These are phyloP conservation scores for Etia nguti DNA, from an alignment of 2,113 vertebrate genomes.

Conservation along the genomic window DNA sequence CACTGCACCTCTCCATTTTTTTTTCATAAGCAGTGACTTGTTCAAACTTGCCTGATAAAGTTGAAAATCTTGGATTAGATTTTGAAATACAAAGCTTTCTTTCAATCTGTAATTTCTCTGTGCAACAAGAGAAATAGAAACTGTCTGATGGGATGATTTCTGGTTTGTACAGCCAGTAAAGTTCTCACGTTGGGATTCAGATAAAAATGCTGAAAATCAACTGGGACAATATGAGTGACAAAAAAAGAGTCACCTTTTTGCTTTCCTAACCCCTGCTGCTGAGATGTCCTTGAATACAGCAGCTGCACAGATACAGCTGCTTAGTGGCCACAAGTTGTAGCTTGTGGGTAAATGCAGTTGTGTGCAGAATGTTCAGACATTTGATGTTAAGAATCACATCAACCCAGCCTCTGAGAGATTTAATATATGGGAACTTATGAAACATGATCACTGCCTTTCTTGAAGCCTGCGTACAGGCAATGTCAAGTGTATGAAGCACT, in stretches of 20 bases:
- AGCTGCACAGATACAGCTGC: neutral
- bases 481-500: neutral
- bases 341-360: neutral
- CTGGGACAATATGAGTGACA: neutral
- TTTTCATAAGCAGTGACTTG: neutral
- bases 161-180: neutral
- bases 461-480: neutral
- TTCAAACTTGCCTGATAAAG: neutral
- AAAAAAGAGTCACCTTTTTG: neutral
- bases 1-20: neutral
- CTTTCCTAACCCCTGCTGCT: neutral
- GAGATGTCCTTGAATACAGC: neutral
- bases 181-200: neutral
- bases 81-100: neutral
- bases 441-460: neutral
- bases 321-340: neutral
- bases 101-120: neutral
- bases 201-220: neutral
- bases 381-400: neutral
- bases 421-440: accelerated
- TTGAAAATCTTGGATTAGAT: neutral
- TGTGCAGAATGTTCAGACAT: neutral
- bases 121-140: neutral
- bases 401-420: neutral
- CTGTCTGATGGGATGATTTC: neutral